Percentiles rank a stretch among this genome's conserved stretches.
These are phyloP conservation scores for Acanthornis magna DNA, from an alignment of 2,797 vertebrate species.

Conservation along the genomic window DNA sequence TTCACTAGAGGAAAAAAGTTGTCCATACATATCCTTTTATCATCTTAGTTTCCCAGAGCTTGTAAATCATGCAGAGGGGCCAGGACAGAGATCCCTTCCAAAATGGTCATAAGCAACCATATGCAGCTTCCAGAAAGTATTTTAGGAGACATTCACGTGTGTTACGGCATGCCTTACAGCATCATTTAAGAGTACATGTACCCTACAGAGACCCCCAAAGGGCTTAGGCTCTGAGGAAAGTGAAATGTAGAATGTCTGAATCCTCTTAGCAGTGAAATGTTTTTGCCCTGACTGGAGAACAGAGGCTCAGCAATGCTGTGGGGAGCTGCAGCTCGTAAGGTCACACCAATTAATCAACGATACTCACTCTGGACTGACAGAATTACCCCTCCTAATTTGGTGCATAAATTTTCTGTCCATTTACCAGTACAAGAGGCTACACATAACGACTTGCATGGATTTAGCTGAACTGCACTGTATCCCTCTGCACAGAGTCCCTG, in stretches of 20 bases:
- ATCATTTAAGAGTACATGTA: background rate
- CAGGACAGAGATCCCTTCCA: background rate
- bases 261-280: background rate
- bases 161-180: background rate
- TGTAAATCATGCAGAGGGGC: background rate
- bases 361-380: background rate
- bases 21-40: background rate
- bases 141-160: background rate
- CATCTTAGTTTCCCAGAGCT: background rate
- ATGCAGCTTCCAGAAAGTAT: background rate
- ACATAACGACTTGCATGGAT: background rate
- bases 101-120: background rate
- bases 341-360: background rate
- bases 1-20: background rate
- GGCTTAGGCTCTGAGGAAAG: background rate
- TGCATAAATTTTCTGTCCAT: background rate
- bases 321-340: background rate
- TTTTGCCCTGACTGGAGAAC: background rate
- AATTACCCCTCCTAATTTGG: background rate
- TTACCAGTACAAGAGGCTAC: background rate
- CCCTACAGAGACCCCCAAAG: background rate
- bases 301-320: background rate
- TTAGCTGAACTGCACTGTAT: background rate
- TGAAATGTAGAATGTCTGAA: background rate
- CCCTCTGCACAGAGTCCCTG: background rate